A percentile compares a stretch with the other conserved stretches of the same genome.
These are phyloP conservation scores for Meteorus colon DNA, from an alignment of 2,888 invertebrate genomes.

Conservation along the genomic window DNA sequence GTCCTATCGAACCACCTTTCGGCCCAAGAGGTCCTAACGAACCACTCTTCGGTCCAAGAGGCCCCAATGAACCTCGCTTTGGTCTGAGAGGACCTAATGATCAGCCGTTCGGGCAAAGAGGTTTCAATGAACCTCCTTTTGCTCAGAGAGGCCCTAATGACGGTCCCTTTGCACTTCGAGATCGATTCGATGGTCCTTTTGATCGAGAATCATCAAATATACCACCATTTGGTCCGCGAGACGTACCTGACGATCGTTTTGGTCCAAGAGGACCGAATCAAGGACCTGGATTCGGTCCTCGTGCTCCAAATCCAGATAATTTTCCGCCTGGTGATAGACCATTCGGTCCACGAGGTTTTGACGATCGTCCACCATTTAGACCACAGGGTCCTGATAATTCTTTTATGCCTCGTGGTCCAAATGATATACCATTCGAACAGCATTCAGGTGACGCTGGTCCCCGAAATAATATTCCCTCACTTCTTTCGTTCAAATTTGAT, in stretches of 20 bases:
- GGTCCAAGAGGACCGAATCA: constrained; percentile 36
- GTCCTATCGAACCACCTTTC: constrained; percentile 45
- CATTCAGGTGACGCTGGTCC: constrained; percentile 19
- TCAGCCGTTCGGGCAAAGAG: constrained; percentile 39
- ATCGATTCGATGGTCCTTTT: constrained; percentile 17
- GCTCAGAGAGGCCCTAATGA: constrained; percentile 40
- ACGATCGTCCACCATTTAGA: constrained; percentile 20
- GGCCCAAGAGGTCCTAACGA: constrained; percentile 30
- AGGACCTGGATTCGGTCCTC: constrained; percentile 41
- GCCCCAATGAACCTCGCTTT: constrained; percentile 46
- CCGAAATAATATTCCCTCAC: constrained; percentile 53
- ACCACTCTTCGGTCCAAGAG: constrained; percentile 5
- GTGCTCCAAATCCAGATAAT: constrained; percentile 39
- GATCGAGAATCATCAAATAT: not conserved
- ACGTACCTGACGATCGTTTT: constrained; percentile 43
- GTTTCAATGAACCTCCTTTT: constrained; percentile 43
- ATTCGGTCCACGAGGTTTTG: constrained; percentile 29
- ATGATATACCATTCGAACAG: constrained; percentile 42
- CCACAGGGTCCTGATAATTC: constrained; percentile 24
- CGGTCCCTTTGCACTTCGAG: constrained; percentile 45
- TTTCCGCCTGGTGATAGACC: constrained; percentile 41
- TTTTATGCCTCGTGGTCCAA: constrained; percentile 37
- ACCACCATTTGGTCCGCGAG: constrained; percentile 41
- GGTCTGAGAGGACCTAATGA: constrained; percentile 42
- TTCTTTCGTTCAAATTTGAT: constrained; percentile 56